Conservation (phyloP, 2,888 invertebrate genomes). For the Ornithoptera alexandrae region DNA sequence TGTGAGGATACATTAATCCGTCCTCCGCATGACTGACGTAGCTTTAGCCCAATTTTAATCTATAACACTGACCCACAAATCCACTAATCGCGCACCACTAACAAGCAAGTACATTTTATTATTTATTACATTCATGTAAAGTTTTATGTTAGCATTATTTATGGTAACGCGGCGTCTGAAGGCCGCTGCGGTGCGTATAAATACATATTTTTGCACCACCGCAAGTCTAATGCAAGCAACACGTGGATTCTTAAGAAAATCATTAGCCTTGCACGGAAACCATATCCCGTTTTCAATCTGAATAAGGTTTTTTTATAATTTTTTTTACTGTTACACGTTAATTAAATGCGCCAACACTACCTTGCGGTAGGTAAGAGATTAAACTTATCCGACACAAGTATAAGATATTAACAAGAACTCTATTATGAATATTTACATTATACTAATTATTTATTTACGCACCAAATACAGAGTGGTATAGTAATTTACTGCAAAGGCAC, state of each 20-base stretch:
- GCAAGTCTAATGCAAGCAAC: background rate
- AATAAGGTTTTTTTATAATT: background rate
- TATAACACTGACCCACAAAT: conserved; percentile 9
- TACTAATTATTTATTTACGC: too few species aligned
- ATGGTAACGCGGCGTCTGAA: conserved; percentile 16
- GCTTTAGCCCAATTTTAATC: background rate
- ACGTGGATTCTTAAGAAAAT: conserved; percentile 15
- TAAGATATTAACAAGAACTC: too few species aligned
- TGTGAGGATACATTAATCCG: too few species aligned
- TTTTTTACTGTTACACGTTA: background rate
- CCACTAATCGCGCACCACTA: background rate
- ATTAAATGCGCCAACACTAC: background rate
- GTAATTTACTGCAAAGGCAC: too few species aligned
- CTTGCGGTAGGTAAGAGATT: too few species aligned
- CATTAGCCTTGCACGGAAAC: background rate
- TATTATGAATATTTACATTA: too few species aligned
- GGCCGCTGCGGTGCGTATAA: conserved; percentile 2
- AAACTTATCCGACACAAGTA: too few species aligned
- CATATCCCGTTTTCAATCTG: background rate
- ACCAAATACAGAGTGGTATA: too few species aligned
- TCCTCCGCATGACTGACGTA: background rate
- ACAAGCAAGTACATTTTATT: conserved; percentile 7
- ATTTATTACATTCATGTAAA: conserved; percentile 10
- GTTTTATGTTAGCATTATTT: conserved; percentile 14
- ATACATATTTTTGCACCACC: conserved; percentile 13